These are phyloP conservation scores for Vanacampus margaritifer DNA, from an alignment of 2,113 vertebrate genomes.

Conservation along the genomic window DNA sequence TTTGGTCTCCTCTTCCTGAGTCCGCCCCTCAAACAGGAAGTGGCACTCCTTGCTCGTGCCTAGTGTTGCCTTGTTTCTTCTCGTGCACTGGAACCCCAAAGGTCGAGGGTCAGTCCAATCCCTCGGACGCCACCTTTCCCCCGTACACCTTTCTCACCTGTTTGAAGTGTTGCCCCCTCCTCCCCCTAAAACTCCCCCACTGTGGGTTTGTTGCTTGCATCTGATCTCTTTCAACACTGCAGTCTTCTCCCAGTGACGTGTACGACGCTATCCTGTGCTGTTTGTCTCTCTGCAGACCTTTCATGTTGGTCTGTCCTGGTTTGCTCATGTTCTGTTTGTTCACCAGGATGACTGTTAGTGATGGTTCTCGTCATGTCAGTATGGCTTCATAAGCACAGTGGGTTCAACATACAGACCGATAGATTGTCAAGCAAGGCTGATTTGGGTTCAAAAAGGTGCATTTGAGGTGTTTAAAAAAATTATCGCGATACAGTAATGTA, in stretches of 20 bases:
- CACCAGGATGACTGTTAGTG: slow-evolving; percentile 30
- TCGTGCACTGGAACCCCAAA: slow-evolving; percentile 62
- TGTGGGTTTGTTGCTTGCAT: slow-evolving; percentile 79
- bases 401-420: not conserved
- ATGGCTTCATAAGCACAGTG: slow-evolving; percentile 1
- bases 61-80: slow-evolving; percentile 64
- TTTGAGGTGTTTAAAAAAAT: not conserved
- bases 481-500: too few species aligned
- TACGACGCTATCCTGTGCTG: slow-evolving; percentile 53
- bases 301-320: slow-evolving; percentile 68
- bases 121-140: slow-evolving; percentile 25
- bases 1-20: slow-evolving; percentile 46
- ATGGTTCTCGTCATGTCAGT: slow-evolving; percentile 12
- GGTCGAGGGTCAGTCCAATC: slow-evolving; percentile 50
- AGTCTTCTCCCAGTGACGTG: slow-evolving; percentile 54
- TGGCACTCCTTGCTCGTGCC: slow-evolving; percentile 50
- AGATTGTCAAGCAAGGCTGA: slow-evolving; percentile 3
- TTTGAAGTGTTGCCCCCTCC: slow-evolving; percentile 65
- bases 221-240: slow-evolving; percentile 65
- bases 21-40: slow-evolving; percentile 62
- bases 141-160: slow-evolving; percentile 44
- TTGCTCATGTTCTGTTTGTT: slow-evolving; percentile 63
- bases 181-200: slow-evolving; percentile 37
- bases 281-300: slow-evolving; percentile 65
- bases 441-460: slow-evolving; percentile 9